Conservation (phyloP, 2,888 invertebrate genomes). For the Limenitis arthemis region DNA sequence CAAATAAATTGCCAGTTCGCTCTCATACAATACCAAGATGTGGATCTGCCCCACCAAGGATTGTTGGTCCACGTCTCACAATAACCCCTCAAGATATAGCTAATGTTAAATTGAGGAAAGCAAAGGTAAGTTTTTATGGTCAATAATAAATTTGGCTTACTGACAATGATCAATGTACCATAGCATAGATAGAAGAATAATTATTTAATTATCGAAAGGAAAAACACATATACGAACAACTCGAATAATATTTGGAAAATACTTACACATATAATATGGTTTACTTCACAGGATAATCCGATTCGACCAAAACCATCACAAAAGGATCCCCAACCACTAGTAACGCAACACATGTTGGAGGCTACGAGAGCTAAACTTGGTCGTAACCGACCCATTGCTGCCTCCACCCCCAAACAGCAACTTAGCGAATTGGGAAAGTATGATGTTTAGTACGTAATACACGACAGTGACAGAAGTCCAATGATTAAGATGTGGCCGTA, state of each 20-base stretch:
- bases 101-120: slow-evolving; percentile 59
- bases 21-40: slow-evolving; percentile 54
- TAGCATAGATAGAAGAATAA: no score
- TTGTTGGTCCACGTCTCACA: slow-evolving; percentile 46
- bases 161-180: neutral
- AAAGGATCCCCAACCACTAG: slow-evolving; percentile 43
- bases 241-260: neutral
- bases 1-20: slow-evolving; percentile 38
- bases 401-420: slow-evolving; percentile 64
- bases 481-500: no score
- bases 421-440: slow-evolving; percentile 58
- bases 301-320: slow-evolving; percentile 40
- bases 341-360: slow-evolving; percentile 55
- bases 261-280: neutral
- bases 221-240: neutral
- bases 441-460: slow-evolving; percentile 9
- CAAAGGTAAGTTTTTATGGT: slow-evolving; percentile 39
- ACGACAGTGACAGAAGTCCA: neutral
- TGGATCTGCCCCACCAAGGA: slow-evolving; percentile 56
- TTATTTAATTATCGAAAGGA: no score
- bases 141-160: neutral
- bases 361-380: slow-evolving; percentile 62
- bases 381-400: slow-evolving; percentile 55
- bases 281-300: slow-evolving; percentile 48
- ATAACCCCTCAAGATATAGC: slow-evolving; percentile 65